A percentile compares a stretch with the other conserved stretches of the same genome.
phyloP scores from a whole-genome alignment of 2,113 vertebrate species.

The Chunga burmeisteri region DNA sequence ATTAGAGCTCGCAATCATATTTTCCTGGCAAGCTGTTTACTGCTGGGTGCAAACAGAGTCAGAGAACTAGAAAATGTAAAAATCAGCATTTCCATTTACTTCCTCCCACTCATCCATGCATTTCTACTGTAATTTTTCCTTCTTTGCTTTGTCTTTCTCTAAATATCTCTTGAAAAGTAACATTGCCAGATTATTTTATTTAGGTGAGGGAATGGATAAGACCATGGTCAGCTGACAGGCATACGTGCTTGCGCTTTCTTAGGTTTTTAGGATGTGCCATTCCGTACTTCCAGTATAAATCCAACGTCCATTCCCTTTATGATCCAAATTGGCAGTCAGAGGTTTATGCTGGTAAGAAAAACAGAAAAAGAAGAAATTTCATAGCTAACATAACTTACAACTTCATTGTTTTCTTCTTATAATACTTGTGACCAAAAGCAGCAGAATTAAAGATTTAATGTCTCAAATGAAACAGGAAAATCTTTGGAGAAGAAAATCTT shows the following conservation, averaged over 20 bases:
- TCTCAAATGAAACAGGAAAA: neutral
- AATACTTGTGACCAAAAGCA: neutral
- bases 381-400: neutral
- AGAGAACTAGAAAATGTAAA: slow-evolving; percentile 20
- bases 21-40: slow-evolving; percentile 30
- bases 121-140: neutral
- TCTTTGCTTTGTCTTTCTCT: neutral
- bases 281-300: neutral
- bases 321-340: neutral
- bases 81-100: slow-evolving; percentile 1
- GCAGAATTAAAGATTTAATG: neutral
- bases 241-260: neutral
- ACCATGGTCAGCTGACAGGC: neutral
- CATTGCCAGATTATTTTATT: neutral
- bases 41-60: neutral
- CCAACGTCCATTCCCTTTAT: neutral
- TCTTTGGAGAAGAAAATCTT: neutral
- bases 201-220: neutral
- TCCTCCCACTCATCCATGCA: neutral
- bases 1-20: slow-evolving; percentile 13
- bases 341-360: neutral
- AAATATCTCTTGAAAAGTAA: neutral
- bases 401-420: neutral
- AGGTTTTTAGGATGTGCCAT: neutral
- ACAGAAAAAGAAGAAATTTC: neutral